Conservation (phyloP, 1,140 invertebrate genomes). For the Drosophila mauritiana region DNA sequence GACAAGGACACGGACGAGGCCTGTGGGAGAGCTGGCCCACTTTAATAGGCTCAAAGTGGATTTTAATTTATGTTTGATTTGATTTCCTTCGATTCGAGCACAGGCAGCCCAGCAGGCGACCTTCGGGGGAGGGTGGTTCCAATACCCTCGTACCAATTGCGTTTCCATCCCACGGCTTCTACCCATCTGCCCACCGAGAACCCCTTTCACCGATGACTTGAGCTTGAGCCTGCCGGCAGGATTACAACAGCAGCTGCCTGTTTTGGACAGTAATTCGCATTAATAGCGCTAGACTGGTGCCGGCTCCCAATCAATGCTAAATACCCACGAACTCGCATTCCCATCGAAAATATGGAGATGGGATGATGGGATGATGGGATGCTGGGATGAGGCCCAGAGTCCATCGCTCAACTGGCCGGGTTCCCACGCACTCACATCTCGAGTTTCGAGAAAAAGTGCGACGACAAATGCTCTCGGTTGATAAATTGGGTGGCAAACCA, state of each 20-base stretch:
- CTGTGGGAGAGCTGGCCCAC: conserved; percentile 56
- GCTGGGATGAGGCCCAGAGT: conserved; percentile 5
- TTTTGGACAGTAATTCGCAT: conserved; percentile 65
- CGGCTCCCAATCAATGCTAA: conserved; percentile 49
- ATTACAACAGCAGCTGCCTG: conserved; percentile 72
- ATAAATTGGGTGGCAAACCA: conserved; percentile 77
- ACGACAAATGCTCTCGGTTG: conserved; percentile 67
- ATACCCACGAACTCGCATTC: not conserved
- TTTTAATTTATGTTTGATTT: conserved; percentile 83
- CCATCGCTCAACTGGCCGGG: conserved; percentile 51
- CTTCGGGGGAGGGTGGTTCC: conserved; percentile 45
- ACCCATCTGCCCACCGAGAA: conserved; percentile 10
- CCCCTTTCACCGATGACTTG: conserved; percentile 56
- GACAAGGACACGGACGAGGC: conserved; percentile 7
- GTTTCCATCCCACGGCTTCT: conserved; percentile 19
- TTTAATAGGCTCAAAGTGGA: conserved; percentile 84
- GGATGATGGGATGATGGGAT: not conserved
- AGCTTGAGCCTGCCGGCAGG: conserved; percentile 45
- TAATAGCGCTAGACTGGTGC: conserved; percentile 72
- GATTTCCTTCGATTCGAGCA: conserved; percentile 73
- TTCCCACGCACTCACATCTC: conserved; percentile 67
- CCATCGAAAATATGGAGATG: not conserved
- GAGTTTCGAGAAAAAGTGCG: conserved; percentile 43
- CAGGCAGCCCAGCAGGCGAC: conserved; percentile 57
- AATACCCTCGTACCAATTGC: not conserved